These are phyloP conservation scores for Stercorarius parasiticus DNA, from an alignment of 2,113 vertebrate genomes.

Conservation along the genomic window DNA sequence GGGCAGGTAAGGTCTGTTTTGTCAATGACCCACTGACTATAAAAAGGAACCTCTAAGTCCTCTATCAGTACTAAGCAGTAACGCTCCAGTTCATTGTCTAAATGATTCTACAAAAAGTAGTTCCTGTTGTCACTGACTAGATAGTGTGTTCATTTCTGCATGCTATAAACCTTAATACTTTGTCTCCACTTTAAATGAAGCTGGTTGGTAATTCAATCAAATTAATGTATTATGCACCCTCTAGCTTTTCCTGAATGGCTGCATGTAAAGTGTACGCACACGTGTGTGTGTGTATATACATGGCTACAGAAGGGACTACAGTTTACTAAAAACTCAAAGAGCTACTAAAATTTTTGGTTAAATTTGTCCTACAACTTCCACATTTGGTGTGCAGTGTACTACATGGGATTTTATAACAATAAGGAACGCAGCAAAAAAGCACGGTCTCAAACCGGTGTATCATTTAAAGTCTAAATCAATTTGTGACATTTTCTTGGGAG, in stretches of 20 bases:
- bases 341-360: not conserved
- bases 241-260: not conserved
- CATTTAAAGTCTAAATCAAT: not conserved
- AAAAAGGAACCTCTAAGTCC: not conserved
- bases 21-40: not conserved
- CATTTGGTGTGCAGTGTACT: not conserved
- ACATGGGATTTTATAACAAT: not conserved
- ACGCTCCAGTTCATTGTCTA: not conserved
- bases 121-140: not conserved
- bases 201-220: not conserved
- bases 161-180: not conserved
- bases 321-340: not conserved
- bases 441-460: not conserved
- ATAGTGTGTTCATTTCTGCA: not conserved
- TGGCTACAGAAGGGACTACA: not conserved
- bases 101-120: not conserved
- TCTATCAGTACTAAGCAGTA: not conserved
- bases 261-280: not conserved
- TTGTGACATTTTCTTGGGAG: not conserved
- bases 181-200: not conserved
- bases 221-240: not conserved
- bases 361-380: not conserved
- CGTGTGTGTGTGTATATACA: no score
- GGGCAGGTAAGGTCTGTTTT: not conserved
- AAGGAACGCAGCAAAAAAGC: not conserved